These are phyloP conservation scores for Alauda arvensis DNA, from an alignment of 2,797 vertebrate genomes.

Conservation along the genomic window DNA sequence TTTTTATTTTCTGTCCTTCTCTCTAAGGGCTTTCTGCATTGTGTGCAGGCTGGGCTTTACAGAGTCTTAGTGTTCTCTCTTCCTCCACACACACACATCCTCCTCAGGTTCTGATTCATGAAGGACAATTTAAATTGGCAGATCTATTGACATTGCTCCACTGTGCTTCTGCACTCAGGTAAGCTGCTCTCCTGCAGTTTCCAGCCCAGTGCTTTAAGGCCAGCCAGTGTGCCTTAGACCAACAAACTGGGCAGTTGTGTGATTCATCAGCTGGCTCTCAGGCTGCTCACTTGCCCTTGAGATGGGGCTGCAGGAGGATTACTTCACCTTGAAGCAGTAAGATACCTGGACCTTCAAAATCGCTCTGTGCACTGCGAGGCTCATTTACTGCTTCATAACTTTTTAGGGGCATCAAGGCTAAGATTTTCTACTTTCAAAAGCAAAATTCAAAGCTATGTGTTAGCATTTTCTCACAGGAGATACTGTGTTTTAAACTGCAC, in stretches of 20 bases:
- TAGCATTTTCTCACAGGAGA: not conserved
- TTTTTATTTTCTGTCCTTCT: not conserved
- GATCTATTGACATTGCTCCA: not conserved
- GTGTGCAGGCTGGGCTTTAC: not conserved
- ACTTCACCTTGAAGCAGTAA: not conserved
- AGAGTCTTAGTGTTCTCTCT: not conserved
- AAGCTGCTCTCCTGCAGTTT: not conserved
- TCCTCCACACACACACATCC: not conserved
- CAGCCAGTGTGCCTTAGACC: not conserved
- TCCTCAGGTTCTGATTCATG: not conserved
- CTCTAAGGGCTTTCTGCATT: not conserved
- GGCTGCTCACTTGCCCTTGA: not conserved
- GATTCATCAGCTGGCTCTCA: not conserved
- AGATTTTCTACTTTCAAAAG: not conserved
- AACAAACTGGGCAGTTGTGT: not conserved
- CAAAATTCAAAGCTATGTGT: not conserved
- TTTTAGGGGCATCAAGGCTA: not conserved
- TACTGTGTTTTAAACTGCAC: not conserved
- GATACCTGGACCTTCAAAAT: not conserved
- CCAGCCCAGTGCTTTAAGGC: not conserved
- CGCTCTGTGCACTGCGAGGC: not conserved
- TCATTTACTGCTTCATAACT: not conserved
- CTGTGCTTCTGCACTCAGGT: not conserved
- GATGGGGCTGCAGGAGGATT: not conserved
- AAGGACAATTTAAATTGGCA: not conserved